Evolutionary conservation across 37 sponge, comb jelly and placozoan genomes (phyloP), one percentile per base, ranked within the genome.

Genomic region (Chondrosia reniformis): DNA sequence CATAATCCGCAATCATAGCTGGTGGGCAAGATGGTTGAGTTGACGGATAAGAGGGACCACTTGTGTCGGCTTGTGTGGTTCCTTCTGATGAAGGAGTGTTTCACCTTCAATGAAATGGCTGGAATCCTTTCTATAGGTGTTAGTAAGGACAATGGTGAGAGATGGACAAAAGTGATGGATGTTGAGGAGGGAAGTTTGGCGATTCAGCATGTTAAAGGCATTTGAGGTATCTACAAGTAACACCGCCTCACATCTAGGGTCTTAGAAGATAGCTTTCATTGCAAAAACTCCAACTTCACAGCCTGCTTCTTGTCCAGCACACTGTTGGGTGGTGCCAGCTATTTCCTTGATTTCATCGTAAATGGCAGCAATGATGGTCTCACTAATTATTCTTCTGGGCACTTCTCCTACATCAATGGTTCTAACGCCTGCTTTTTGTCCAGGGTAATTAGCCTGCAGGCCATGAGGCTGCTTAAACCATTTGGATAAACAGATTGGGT

Each of bases 1-100:
- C 66, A 64, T 64, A 32, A 13, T 64, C 66, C 6, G 66, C 66
- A 64, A 64, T 36, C 66, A 64, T 4, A 64, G 7, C 33, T 13
- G 36, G 34, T 4, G 34, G 19, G 36, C 34, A 28, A 64, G 3
- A 4, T 10, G 34, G 36, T 64, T 64, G 6, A 64, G 66, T 36
- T 13, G 31, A 2, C 66, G 66, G 21, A 64, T 64, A 7, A 64
- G 33, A 13, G 66, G 66, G 2, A 64, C 3, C 36, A 13, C 25
- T n/a, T 36, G 33, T 32, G 66, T 64, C 66, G 33, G 34, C 66
- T 32, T 64, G 66, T 3, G 66, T 64, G 36, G 66, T 64, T 3
- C 66, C 66, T 7, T 64, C 66, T 34, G 34, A 64, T 2, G 66
- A 64, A 49, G 7, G 2, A 64, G 7, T 2, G 66, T 64, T 7